A percentile compares a stretch with the other conserved stretches of the same genome.
Conservation (phyloP, 2,113 vertebrate genomes). For the Silurus meridionalis region DNA sequence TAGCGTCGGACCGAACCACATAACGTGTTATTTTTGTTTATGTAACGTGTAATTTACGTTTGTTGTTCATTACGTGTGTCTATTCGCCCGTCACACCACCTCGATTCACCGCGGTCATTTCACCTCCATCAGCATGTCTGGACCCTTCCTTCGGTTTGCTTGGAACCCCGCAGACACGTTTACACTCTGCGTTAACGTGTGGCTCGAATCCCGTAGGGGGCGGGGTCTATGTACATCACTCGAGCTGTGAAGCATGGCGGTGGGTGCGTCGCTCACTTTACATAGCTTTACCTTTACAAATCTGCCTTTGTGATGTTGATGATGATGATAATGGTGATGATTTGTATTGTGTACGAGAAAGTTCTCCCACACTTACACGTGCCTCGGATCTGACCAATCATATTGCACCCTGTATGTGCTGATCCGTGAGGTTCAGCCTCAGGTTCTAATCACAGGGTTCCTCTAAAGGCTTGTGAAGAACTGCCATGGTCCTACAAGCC, state of each 20-base stretch:
- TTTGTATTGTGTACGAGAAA: neutral
- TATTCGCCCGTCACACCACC: constrained; percentile 73
- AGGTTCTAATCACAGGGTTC: neutral
- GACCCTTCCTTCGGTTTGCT: neutral
- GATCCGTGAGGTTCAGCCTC: no score
- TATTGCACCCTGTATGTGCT: neutral
- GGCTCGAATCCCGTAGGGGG: neutral
- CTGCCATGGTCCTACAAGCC: neutral
- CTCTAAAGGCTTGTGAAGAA: neutral
- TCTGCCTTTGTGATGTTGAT: neutral
- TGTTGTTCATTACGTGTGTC: constrained; percentile 69
- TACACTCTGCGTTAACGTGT: neutral
- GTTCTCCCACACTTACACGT: neutral
- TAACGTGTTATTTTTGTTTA: constrained; percentile 74
- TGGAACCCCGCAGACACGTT: neutral
- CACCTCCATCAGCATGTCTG: neutral
- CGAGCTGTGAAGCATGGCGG: constrained; percentile 8
- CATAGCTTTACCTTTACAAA: neutral
- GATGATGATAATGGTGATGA: neutral
- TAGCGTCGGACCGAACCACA: constrained; percentile 77
- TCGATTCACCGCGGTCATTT: no score
- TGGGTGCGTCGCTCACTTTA: neutral
- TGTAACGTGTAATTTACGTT: constrained; percentile 83
- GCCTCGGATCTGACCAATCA: neutral
- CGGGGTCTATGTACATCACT: no score